Percentiles rank a stretch among this genome's conserved stretches.
phyloP scores from a whole-genome alignment of 2,797 vertebrate genomes.

The Bradypodion pumilum region DNA sequence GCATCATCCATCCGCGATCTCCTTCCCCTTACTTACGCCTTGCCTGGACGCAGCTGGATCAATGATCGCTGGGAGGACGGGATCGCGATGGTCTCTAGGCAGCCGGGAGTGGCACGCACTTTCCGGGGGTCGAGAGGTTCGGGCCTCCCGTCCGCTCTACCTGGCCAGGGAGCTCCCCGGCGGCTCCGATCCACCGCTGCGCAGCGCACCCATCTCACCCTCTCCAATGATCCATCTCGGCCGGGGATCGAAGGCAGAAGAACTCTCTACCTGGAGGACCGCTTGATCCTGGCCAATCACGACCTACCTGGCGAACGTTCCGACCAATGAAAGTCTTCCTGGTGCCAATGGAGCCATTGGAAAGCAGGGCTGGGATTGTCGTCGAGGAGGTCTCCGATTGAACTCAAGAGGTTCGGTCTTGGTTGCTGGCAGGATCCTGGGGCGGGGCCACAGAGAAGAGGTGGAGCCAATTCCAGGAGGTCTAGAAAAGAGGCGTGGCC shows the following conservation, averaged over 20 bases:
- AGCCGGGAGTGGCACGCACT: not conserved
- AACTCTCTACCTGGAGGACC: not conserved
- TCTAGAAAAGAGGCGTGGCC: not conserved
- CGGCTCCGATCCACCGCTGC: not conserved
- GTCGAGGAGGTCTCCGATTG: not conserved
- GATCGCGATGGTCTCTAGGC: not conserved
- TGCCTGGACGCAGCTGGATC: constrained; percentile 21
- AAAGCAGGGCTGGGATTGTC: no score
- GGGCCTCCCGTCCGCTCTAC: not conserved
- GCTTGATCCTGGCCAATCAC: not conserved
- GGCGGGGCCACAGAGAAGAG: not conserved
- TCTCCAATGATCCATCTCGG: not conserved
- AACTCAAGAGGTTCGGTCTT: not conserved
- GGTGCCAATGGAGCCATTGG: no score
- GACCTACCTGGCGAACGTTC: no score
- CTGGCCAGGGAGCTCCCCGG: no score
- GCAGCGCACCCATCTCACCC: not conserved
- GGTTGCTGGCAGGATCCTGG: not conserved
- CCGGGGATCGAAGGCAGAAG: not conserved
- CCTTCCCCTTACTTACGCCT: not conserved
- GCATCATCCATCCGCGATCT: not conserved
- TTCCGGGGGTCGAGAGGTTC: not conserved
- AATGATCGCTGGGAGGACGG: constrained; percentile 21
- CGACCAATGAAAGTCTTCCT: not conserved
- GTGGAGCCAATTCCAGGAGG: not conserved